Percentiles rank a stretch among this genome's conserved stretches.
These are phyloP conservation scores for Druon quercuslanigerum DNA, from an alignment of 1,140 invertebrate genomes.

Conservation along the genomic window DNA sequence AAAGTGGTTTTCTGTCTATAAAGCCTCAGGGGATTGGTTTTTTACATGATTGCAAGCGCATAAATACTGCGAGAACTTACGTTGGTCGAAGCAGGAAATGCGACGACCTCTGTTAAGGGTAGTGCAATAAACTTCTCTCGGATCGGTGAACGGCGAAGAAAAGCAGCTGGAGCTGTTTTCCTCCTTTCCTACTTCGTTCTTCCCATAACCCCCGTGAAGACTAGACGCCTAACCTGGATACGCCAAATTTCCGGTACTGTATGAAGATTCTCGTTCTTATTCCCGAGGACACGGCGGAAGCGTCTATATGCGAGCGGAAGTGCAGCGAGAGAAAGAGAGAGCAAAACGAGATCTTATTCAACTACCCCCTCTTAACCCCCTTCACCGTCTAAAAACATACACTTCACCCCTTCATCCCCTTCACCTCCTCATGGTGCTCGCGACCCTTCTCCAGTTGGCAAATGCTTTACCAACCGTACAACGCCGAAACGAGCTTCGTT, in stretches of 20 bases:
- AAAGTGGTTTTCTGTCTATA: conserved; percentile 2
- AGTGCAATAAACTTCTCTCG: conserved; percentile 53
- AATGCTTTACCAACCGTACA: conserved; percentile 41
- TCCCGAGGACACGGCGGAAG: conserved; percentile 53
- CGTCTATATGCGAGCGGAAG: conserved; percentile 51
- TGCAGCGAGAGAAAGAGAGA: conserved; percentile 39
- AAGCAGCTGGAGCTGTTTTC: conserved; percentile 48
- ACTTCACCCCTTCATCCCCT: too few species aligned
- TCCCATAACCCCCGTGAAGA: conserved; percentile 32
- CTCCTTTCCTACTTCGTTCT: not conserved
- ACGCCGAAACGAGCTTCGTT: conserved; percentile 38
- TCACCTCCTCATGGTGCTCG: not conserved
- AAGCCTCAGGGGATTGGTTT: not conserved
- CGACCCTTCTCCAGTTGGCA: conserved; percentile 46
- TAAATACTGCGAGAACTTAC: conserved; percentile 21
- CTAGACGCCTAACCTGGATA: conserved; percentile 55
- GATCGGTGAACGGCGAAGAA: conserved; percentile 42
- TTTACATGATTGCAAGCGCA: conserved; percentile 18
- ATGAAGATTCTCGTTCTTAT: conserved; percentile 52
- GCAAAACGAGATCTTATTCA: not conserved
- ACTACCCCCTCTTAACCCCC: not conserved
- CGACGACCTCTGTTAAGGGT: conserved; percentile 34
- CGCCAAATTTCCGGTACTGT: conserved; percentile 59
- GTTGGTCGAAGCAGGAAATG: not conserved
- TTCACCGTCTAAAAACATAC: not conserved